These are phyloP conservation scores for Eutrigla gurnardus DNA, from an alignment of 2,797 vertebrate genomes.

Conservation along the genomic window DNA sequence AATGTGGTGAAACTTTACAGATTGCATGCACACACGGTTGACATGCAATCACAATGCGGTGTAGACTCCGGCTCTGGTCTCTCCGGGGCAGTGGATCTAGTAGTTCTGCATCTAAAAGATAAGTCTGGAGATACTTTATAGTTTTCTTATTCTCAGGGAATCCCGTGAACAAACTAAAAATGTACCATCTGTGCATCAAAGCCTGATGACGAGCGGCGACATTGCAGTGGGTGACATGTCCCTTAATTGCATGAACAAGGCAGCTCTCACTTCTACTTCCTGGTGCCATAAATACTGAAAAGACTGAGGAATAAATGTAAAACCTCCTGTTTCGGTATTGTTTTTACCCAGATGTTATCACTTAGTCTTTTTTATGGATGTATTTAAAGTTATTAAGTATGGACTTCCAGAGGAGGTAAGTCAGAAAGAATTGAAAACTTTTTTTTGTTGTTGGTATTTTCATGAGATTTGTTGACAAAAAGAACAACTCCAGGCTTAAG, in stretches of 20 bases:
- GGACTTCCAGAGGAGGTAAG: neutral
- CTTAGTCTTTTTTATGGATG: neutral
- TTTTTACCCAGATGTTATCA: neutral
- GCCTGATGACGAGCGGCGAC: too few relatives aligned
- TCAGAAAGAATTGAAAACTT: neutral
- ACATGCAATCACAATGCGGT: neutral
- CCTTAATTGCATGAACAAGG: neutral
- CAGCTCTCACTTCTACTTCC: neutral
- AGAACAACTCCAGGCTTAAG: neutral
- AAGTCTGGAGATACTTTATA: neutral
- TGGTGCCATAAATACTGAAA: neutral
- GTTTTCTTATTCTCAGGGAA: neutral
- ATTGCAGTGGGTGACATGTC: too few relatives aligned
- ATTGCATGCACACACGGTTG: too few relatives aligned
- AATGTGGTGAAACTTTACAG: neutral
- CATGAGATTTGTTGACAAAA: constrained; percentile 23
- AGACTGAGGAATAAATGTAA: too few relatives aligned
- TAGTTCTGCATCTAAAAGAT: neutral
- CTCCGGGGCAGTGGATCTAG: neutral
- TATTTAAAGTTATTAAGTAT: neutral
- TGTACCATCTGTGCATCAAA: neutral
- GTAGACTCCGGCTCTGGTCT: neutral
- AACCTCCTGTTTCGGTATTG: neutral
- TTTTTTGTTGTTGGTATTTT: neutral
- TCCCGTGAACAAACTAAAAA: neutral